These are phyloP conservation scores for Portunus trituberculatus DNA, from an alignment of 1,140 invertebrate genomes.

Conservation along the genomic window DNA sequence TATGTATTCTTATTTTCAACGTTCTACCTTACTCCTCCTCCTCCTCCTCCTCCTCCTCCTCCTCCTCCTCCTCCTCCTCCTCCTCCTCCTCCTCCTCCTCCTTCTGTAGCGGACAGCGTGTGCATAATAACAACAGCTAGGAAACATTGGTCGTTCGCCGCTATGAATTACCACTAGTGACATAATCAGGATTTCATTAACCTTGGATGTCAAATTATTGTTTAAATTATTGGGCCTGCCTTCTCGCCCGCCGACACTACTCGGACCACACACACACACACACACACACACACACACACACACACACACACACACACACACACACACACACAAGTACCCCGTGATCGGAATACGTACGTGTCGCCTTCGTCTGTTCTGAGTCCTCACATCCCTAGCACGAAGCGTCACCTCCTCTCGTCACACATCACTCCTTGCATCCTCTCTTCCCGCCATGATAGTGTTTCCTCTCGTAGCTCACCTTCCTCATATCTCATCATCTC, in stretches of 20 bases:
- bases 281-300: neutral
- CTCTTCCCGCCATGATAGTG: too few relatives aligned
- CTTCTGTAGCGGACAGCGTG: neutral
- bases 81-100: conserved; percentile 8
- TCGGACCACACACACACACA: neutral
- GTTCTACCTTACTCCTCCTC: neutral
- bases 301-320: conserved; percentile 30
- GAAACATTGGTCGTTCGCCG: neutral
- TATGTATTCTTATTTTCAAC: too few relatives aligned
- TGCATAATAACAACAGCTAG: conserved; percentile 4
- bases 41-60: neutral
- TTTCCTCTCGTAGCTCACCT: too few relatives aligned
- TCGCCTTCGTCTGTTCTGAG: neutral
- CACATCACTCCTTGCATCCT: too few relatives aligned
- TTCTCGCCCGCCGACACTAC: neutral
- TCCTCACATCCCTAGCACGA: too few relatives aligned
- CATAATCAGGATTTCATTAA: conserved; percentile 61
- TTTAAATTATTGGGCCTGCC: conserved; percentile 17
- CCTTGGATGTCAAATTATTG: conserved; percentile 60
- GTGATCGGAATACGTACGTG: neutral
- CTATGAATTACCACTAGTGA: conserved; percentile 43
- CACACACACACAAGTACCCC: conserved; percentile 23
- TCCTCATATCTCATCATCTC: too few relatives aligned
- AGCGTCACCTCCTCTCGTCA: too few relatives aligned
- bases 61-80: neutral